phyloP scores from a whole-genome alignment of 2,797 vertebrate species.

The Melanotaenia maccullochi region DNA sequence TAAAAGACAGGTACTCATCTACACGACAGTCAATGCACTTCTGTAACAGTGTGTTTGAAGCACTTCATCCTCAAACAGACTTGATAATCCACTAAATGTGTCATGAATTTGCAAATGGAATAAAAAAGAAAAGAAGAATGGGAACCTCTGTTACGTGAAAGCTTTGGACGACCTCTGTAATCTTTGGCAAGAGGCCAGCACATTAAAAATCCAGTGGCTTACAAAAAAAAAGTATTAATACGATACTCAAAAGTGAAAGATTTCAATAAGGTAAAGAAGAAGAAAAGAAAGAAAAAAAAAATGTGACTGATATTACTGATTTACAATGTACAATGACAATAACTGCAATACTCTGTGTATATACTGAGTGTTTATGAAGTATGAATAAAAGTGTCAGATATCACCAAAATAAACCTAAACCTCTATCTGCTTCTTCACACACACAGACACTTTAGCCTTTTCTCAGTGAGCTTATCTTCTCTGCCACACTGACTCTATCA shows the following conservation, averaged over 20 bases:
- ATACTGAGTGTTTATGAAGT: conserved; percentile 33
- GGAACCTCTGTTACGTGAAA: not conserved
- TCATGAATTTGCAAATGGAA: not conserved
- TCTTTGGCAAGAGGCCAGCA: not conserved
- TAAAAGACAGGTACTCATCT: not conserved
- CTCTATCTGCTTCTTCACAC: conserved; percentile 65
- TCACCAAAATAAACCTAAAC: conserved; percentile 53
- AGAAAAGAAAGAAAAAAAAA: too few relatives aligned
- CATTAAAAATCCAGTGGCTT: too few relatives aligned
- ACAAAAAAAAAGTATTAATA: too few relatives aligned
- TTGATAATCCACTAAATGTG: not conserved
- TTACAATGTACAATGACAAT: conserved; percentile 44
- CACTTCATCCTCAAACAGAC: not conserved
- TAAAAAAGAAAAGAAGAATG: not conserved
- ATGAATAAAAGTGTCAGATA: conserved; percentile 57
- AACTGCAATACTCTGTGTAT: conserved; percentile 12
- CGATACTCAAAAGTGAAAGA: too few relatives aligned
- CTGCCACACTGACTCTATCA: conserved; percentile 73
- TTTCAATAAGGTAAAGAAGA: too few relatives aligned
- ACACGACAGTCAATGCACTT: not conserved
- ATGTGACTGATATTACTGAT: too few relatives aligned
- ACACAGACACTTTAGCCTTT: conserved; percentile 73
- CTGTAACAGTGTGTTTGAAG: not conserved
- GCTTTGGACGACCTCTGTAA: not conserved
- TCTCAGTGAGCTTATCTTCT: conserved; percentile 71